These are phyloP conservation scores for Zosterops lateralis DNA, from an alignment of 2,113 vertebrate genomes.

Conservation along the genomic window DNA sequence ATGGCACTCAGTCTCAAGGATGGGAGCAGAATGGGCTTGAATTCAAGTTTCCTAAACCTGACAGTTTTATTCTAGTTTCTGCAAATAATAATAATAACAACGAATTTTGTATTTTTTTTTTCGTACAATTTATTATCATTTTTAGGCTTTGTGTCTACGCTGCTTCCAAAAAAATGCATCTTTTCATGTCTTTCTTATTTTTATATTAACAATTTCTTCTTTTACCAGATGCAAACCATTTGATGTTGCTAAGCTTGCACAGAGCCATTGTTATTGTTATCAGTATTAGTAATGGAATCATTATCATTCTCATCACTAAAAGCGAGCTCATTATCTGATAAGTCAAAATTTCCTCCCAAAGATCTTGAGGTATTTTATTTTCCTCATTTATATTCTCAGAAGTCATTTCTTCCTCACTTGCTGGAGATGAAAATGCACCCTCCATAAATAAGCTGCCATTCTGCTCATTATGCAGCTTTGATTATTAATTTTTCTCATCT, in stretches of 20 bases:
- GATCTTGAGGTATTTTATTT: conserved; percentile 64
- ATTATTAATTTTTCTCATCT: conserved; percentile 60
- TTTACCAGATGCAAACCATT: conserved; percentile 12
- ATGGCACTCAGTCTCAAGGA: not conserved
- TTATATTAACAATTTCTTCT: conserved; percentile 38
- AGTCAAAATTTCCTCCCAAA: conserved; percentile 61
- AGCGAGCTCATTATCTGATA: conserved; percentile 67
- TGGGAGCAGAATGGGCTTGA: not conserved
- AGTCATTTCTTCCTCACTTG: conserved; percentile 43
- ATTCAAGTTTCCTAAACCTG: not conserved
- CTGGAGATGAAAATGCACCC: conserved; percentile 59
- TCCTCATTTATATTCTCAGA: conserved; percentile 64
- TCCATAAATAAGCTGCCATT: conserved; percentile 50
- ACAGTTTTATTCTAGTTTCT: not conserved
- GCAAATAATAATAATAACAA: not conserved
- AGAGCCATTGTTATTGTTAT: conserved; percentile 55
- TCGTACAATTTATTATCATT: not conserved
- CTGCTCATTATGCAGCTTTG: conserved; percentile 56
- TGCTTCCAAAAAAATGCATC: not conserved
- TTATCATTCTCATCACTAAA: conserved; percentile 69
- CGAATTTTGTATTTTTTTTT: not conserved
- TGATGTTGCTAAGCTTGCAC: not conserved
- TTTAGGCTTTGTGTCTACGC: not conserved
- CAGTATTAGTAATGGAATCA: conserved; percentile 56
- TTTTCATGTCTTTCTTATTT: conserved; percentile 16